phyloP scores from a whole-genome alignment of 2,797 vertebrate genomes.

The Erpetoichthys calabaricus region DNA sequence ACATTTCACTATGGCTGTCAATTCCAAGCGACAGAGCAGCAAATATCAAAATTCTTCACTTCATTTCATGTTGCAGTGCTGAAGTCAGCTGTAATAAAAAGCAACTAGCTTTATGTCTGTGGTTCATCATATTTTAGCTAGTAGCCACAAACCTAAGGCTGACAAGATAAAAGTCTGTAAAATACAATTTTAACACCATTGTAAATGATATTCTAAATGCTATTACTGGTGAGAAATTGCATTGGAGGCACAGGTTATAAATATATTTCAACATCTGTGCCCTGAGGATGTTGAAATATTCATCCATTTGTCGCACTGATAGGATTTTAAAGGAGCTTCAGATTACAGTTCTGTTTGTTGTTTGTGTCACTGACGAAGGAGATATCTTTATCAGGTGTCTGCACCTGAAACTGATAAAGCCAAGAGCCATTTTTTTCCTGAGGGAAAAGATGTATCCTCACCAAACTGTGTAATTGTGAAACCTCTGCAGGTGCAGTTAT shows the following conservation, averaged over 20 bases:
- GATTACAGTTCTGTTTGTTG: not conserved
- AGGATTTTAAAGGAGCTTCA: not conserved
- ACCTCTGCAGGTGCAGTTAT: too few relatives aligned
- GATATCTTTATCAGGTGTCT: not conserved
- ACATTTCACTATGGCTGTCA: too few relatives aligned
- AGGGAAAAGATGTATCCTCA: not conserved
- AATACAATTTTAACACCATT: not conserved
- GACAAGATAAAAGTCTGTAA: not conserved
- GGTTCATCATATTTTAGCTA: too few relatives aligned
- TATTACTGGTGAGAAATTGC: conserved; percentile 1
- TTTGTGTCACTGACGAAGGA: not conserved
- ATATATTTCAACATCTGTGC: not conserved
- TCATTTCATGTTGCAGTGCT: too few relatives aligned
- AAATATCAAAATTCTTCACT: too few relatives aligned
- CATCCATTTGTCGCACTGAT: not conserved
- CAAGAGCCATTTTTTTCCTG: not conserved
- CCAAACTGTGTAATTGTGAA: too few relatives aligned
- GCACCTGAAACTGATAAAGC: not conserved
- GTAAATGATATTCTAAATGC: conserved; percentile 1
- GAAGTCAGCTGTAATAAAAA: too few relatives aligned
- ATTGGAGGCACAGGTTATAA: not conserved
- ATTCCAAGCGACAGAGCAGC: too few relatives aligned
- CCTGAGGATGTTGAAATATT: not conserved
- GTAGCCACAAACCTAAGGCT: not conserved
- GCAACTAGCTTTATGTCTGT: too few relatives aligned